These are phyloP conservation scores for Diplogasteroides magnus DNA, from an alignment of 1,140 invertebrate genomes.

Conservation along the genomic window DNA sequence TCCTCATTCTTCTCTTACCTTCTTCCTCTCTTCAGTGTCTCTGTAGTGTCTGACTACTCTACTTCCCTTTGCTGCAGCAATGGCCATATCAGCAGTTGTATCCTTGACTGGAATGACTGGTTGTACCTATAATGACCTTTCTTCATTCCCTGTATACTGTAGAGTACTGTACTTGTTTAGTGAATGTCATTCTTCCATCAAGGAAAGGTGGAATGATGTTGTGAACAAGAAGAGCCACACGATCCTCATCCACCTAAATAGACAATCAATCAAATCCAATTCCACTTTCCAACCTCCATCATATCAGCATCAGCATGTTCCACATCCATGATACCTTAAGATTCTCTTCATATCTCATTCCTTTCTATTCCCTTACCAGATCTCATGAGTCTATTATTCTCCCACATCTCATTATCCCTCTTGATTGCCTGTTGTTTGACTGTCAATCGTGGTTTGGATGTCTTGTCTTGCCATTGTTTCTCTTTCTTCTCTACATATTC, in stretches of 20 bases:
- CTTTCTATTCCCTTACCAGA: constrained; percentile 31
- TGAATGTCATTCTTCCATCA: constrained; percentile 96
- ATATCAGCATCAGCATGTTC: no score
- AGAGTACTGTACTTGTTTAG: constrained; percentile 63
- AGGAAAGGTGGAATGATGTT: constrained; percentile 98
- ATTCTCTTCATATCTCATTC: background rate
- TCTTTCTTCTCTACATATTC: constrained; percentile 53
- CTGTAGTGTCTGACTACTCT: constrained; percentile 76
- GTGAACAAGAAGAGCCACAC: constrained; percentile 92
- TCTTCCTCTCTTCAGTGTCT: constrained; percentile 89
- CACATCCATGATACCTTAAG: no score
- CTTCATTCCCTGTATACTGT: background rate
- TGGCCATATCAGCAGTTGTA: constrained; percentile 93
- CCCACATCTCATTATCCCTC: constrained; percentile 93
- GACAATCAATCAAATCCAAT: no score
- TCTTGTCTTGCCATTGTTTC: constrained; percentile 46
- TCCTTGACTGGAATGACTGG: constrained; percentile 82
- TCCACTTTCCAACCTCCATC: no score
- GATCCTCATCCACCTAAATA: constrained; percentile 73
- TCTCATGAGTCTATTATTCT: constrained; percentile 82
- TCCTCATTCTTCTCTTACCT: constrained; percentile 61
- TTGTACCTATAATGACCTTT: constrained; percentile 70
- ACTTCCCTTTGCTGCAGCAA: constrained; percentile 84
- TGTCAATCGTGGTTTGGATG: constrained; percentile 47
- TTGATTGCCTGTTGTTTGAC: constrained; percentile 54